A percentile compares a stretch with the other conserved stretches of the same genome.
phyloP scores from a whole-genome alignment of 2,888 invertebrate genomes.

The Isotomurus palustris region DNA sequence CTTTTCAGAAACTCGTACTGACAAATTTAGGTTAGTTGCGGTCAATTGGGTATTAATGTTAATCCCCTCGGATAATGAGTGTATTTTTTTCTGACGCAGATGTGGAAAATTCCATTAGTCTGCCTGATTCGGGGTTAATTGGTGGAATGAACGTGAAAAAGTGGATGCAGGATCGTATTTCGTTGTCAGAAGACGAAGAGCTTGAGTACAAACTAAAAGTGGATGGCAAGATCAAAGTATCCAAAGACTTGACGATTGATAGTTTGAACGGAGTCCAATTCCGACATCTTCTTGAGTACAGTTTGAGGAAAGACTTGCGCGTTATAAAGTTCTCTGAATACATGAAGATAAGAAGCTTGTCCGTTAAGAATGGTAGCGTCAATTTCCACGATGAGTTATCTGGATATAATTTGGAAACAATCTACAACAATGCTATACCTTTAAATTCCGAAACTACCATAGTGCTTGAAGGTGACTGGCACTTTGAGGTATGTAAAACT shows the following conservation, averaged over 20 bases:
- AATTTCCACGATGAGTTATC: slow-evolving; percentile 10
- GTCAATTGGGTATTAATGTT: too few relatives aligned
- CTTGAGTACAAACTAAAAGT: background rate
- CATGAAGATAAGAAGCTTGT: too few relatives aligned
- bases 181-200: background rate
- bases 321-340: too few relatives aligned
- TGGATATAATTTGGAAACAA: slow-evolving; percentile 20
- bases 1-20: background rate
- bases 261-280: too few relatives aligned
- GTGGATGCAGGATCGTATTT: background rate
- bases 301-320: too few relatives aligned
- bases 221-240: slow-evolving; percentile 1
- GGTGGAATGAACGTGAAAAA: background rate
- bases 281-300: too few relatives aligned
- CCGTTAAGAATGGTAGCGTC: slow-evolving; percentile 12
- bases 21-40: slow-evolving; percentile 16
- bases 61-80: background rate
- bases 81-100: background rate
- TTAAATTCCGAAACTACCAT: slow-evolving; percentile 9
- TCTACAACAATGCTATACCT: slow-evolving; percentile 29
- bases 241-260: background rate
- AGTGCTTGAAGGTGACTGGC: slow-evolving; percentile 13
- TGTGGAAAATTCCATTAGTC: too few relatives aligned
- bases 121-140: too few relatives aligned
- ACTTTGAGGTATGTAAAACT: slow-evolving; percentile 12